phyloP scores from a whole-genome alignment of 1,140 invertebrate genomes.

The Cyrtorhinus lividipennis region DNA sequence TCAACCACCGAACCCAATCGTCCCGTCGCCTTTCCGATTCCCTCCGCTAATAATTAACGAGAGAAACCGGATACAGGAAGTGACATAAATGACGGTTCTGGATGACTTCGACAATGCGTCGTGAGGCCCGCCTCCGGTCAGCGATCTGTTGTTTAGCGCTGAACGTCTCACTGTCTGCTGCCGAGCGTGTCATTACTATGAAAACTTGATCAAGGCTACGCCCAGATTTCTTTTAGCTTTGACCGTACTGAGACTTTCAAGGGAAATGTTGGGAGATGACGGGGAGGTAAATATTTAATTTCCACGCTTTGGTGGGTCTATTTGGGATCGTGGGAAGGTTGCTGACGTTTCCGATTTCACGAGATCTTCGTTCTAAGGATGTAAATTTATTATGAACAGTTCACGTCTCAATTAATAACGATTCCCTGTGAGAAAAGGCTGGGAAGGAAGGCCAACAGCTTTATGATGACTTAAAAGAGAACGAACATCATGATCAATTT shows the following conservation, averaged over 20 bases:
- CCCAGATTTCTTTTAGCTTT: background rate
- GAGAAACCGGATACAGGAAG: background rate
- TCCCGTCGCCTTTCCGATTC: background rate
- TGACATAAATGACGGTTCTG: background rate
- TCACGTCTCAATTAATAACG: too few species aligned
- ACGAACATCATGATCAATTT: too few species aligned
- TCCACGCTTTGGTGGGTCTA: background rate
- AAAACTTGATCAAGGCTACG: background rate
- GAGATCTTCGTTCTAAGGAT: background rate
- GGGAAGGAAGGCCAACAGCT: too few species aligned
- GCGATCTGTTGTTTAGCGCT: background rate
- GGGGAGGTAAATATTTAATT: background rate
- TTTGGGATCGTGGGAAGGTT: background rate
- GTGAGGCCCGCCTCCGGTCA: background rate
- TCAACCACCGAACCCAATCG: too few species aligned
- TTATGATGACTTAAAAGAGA: too few species aligned
- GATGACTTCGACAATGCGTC: background rate
- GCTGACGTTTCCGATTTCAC: background rate
- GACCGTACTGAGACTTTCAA: background rate
- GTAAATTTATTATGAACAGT: background rate
- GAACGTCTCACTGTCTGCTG: background rate
- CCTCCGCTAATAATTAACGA: background rate
- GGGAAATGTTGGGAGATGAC: background rate
- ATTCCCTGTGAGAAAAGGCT: too few species aligned
- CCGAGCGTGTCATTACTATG: background rate